These are phyloP conservation scores for Colostygia pectinataria DNA, from an alignment of 2,888 invertebrate genomes.

Conservation along the genomic window DNA sequence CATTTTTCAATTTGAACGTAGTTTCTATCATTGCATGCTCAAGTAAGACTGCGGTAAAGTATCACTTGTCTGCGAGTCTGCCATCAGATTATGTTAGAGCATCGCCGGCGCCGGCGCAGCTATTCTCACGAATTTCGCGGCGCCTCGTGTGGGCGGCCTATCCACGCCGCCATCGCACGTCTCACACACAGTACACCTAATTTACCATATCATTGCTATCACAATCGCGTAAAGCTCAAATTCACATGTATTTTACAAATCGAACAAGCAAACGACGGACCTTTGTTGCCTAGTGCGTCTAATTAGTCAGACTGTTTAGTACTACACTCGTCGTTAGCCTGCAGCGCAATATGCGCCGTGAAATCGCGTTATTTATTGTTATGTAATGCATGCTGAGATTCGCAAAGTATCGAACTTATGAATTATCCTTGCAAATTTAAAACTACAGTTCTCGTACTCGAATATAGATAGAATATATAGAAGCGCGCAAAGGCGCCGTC, in stretches of 20 bases:
- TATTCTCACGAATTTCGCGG: slow-evolving; percentile 81
- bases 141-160: slow-evolving; percentile 74
- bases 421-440: slow-evolving; percentile 24
- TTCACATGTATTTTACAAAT: slow-evolving; percentile 39
- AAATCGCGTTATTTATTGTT: slow-evolving; percentile 71
- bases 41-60: slow-evolving; percentile 28
- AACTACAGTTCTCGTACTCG: slow-evolving; percentile 16
- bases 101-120: slow-evolving; percentile 62
- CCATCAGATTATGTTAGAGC: slow-evolving; percentile 52
- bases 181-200: slow-evolving; percentile 51
- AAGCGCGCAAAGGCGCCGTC: slow-evolving; percentile 58
- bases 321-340: slow-evolving; percentile 66
- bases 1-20: slow-evolving; percentile 32
- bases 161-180: slow-evolving; percentile 74
- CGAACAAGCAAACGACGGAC: slow-evolving; percentile 50
- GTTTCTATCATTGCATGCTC: slow-evolving; percentile 28
- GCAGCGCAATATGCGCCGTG: slow-evolving; percentile 62
- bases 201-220: slow-evolving; percentile 45
- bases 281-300: slow-evolving; percentile 79
- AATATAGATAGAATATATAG: slow-evolving; percentile 52
- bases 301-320: slow-evolving; percentile 82
- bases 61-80: slow-evolving; percentile 39
- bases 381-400: slow-evolving; percentile 43
- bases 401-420: slow-evolving; percentile 20
- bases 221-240: slow-evolving; percentile 46